These are phyloP conservation scores for Lepus americanus DNA, from an alignment of 2,113 vertebrate genomes.

Conservation along the genomic window DNA sequence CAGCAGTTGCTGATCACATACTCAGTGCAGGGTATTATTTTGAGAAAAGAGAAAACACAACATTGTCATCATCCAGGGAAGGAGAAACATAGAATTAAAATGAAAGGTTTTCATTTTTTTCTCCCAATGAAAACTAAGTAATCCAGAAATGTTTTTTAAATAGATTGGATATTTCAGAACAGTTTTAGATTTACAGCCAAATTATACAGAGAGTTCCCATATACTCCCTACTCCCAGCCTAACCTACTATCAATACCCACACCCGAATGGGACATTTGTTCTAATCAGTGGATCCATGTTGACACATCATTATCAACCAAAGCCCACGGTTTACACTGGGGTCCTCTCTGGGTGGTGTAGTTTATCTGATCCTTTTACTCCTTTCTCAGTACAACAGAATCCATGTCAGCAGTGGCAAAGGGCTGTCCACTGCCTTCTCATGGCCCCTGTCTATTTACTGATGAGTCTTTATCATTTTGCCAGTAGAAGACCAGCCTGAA, in stretches of 20 bases:
- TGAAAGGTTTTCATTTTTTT: neutral
- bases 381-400: neutral
- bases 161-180: neutral
- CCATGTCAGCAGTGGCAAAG: rapidly evolving
- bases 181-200: neutral
- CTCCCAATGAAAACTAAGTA: conserved; percentile 16
- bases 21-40: neutral
- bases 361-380: neutral
- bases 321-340: neutral
- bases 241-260: neutral
- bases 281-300: neutral
- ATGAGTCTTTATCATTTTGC: neutral
- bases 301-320: neutral
- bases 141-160: conserved; percentile 24
- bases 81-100: neutral
- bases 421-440: neutral
- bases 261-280: neutral
- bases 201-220: neutral
- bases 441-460: neutral
- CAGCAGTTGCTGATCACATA: neutral
- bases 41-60: conserved; percentile 22
- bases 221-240: neutral
- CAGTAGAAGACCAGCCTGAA: neutral
- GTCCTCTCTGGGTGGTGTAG: neutral
- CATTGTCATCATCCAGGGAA: too few species aligned